Base-by-base conservation (phyloP, 2,797 vertebrate species). In the Silurus aristotelis region DNA sequence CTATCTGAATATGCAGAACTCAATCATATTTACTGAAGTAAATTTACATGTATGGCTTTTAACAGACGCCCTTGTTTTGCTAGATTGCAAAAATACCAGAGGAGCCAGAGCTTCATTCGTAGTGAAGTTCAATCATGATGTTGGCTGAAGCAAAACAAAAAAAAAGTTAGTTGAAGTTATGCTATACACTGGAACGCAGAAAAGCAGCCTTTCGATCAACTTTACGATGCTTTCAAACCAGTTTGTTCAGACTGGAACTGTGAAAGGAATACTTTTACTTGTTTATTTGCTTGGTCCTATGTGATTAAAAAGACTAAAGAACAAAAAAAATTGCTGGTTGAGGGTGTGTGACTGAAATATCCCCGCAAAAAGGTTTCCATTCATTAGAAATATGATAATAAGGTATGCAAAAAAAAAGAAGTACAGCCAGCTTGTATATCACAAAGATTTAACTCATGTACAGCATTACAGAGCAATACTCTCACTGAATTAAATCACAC, bases 161-260 rank as follows among this genome's bases (percentile, higher is more conserved):
- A 46, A 68, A 31, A 13, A 1, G 6, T 7, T 14, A 48, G 13
- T 10, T 9, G 10, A 48, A 48, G 77, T 63, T 17, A 46, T 15
- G 38, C 31, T 20, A 15, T 15, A 63, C 60, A 80, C 78, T 48
- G 61, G 61, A 80, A 80, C 38, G 78, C 61, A 80, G 78, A 8
- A 48, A 5, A 25, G 78, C 60, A 64, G 61, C 78, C 15, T 64
- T 48, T 48, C 43, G 3, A 46, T 64, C 38, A 3, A n/a, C 46
- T 79, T 79, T 38, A 77, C 9, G 17, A 77, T 17, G 12, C 31
- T 78, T 78, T 61, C 19, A 77, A n/a, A 43, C 31, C 56, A 60
- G 76, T 78, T 61, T 5, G 76, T 43, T 78, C 56, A 43, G 76
- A 64, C 22, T 46, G 38, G 17, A 25, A 17, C 38, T 7, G 38